A percentile compares a stretch with the other conserved stretches of the same genome.
phyloP scores from a whole-genome alignment of 1,140 invertebrate species.

The Planococcus citri region DNA sequence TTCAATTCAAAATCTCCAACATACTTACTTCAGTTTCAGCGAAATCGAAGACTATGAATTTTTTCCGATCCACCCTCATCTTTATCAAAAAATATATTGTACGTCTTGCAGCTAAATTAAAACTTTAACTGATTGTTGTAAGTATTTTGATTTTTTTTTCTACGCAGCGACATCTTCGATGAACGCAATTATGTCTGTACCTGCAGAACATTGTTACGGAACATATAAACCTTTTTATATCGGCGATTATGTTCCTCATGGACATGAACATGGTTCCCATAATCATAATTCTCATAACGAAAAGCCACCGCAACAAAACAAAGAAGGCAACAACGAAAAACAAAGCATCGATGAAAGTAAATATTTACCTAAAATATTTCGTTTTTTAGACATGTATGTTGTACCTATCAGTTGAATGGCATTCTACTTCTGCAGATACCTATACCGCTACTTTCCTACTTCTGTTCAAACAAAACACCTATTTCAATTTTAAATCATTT shows the following conservation, averaged over 20 bases:
- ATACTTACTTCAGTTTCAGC: too few relatives aligned
- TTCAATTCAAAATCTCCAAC: too few relatives aligned
- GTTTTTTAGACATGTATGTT: too few relatives aligned
- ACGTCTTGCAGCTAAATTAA: too few relatives aligned
- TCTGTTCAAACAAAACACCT: too few relatives aligned
- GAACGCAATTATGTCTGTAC: conserved; percentile 21
- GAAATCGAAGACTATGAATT: too few relatives aligned
- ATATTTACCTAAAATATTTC: neutral
- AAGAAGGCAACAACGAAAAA: neutral
- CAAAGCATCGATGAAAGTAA: neutral
- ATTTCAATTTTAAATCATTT: neutral
- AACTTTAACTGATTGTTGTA: too few relatives aligned
- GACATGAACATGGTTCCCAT: neutral
- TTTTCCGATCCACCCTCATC: too few relatives aligned
- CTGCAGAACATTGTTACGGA: conserved; percentile 15
- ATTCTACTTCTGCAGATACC: neutral
- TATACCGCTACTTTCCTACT: too few relatives aligned
- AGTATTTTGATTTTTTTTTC: neutral
- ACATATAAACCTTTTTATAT: conserved; percentile 23
- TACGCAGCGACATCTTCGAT: conserved; percentile 21
- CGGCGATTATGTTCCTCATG: conserved; percentile 21
- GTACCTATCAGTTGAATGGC: too few relatives aligned
- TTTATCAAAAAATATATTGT: too few relatives aligned
- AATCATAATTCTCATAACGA: neutral
- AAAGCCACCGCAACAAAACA: neutral